Evolutionary conservation across 2,113 vertebrate genomes (phyloP), one percentile per base, ranked within the genome.

Genomic region (Engraulis encrasicolus): DNA sequence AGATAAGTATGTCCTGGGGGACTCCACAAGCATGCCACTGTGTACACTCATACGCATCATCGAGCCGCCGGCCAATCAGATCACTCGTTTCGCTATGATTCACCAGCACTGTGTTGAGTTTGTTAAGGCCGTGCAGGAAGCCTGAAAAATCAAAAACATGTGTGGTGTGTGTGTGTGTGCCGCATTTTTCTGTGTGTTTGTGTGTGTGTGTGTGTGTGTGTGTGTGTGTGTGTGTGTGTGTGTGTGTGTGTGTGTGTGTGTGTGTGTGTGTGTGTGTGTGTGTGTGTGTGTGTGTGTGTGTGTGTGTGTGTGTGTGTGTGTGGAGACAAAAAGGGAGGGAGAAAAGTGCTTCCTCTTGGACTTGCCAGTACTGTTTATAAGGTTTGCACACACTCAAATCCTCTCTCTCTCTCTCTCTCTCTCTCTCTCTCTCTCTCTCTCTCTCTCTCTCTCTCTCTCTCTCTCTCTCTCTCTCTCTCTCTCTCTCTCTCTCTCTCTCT

Each of bases 161-260:
- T 66, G 58, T 66, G 23, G 50, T 71, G 49, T 50, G 38, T n/a
- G 20, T 9, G 19, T 40, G 15, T 79, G 50, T 83, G 80, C 48
- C 19, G 15, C 20, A 27, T 14, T 36, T 83, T 31, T n/a, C 18
- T 54, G n/a, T 0, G 31, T 23, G 38, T 31, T 19, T 79, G n/a
- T 50, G 71, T 17, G 52, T 40, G 36, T 81, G 79, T 45, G 78
- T 74, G n/a, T 82, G 1, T 82, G 52, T 54, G 5, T 81, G 80
- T 27, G 23, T 27, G 6, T 66, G 6, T 66, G 54, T 61, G 54
- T 23, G 20, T 61, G 54, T n/a, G 6, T 61, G 54, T 61, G n/a
- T 61, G 20, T 61, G 54, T 61, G 58, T 66, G 58, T 66, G 58
- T 66, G 58, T n/a, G 54, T 58, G 54, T 3, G 54, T n/a, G 20